These are phyloP conservation scores for Teinopalpus imperialis DNA, from an alignment of 2,888 invertebrate genomes.

Conservation along the genomic window DNA sequence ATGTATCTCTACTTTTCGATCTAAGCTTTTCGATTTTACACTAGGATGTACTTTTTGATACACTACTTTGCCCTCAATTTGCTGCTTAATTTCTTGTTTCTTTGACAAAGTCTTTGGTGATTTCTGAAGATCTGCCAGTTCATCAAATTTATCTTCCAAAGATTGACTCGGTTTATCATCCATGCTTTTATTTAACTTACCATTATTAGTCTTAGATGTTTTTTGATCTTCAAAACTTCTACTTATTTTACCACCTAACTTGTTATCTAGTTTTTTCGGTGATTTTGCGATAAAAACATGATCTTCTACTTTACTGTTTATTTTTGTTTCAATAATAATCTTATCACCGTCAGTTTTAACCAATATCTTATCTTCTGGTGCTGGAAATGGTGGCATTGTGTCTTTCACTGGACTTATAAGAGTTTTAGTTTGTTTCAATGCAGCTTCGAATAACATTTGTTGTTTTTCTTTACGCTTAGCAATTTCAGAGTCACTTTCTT, in stretches of 20 bases:
- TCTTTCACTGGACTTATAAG: constrained; percentile 88
- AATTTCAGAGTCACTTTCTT: constrained; percentile 87
- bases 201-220: constrained; percentile 71
- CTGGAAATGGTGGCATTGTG: constrained; percentile 86
- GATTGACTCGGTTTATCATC: constrained; percentile 83
- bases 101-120: constrained; percentile 82
- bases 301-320: constrained; percentile 88
- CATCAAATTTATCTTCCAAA: constrained; percentile 83
- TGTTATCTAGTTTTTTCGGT: constrained; percentile 86
- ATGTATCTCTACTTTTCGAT: constrained; percentile 83
- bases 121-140: constrained; percentile 78
- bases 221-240: constrained; percentile 84
- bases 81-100: constrained; percentile 83
- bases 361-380: constrained; percentile 87
- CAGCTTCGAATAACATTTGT: constrained; percentile 88
- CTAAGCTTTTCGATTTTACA: constrained; percentile 86
- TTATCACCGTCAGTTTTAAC: constrained; percentile 87
- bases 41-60: constrained; percentile 78
- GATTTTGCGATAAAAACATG: constrained; percentile 89
- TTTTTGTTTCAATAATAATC: constrained; percentile 87
- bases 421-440: constrained; percentile 88
- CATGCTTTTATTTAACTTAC: constrained; percentile 83
- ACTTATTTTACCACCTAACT: constrained; percentile 80
- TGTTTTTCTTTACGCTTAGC: constrained; percentile 88
- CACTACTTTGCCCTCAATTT: constrained; percentile 84